These are phyloP conservation scores for Girardia tigrina DNA, from an alignment of 2,888 invertebrate species.

Conservation along the genomic window DNA sequence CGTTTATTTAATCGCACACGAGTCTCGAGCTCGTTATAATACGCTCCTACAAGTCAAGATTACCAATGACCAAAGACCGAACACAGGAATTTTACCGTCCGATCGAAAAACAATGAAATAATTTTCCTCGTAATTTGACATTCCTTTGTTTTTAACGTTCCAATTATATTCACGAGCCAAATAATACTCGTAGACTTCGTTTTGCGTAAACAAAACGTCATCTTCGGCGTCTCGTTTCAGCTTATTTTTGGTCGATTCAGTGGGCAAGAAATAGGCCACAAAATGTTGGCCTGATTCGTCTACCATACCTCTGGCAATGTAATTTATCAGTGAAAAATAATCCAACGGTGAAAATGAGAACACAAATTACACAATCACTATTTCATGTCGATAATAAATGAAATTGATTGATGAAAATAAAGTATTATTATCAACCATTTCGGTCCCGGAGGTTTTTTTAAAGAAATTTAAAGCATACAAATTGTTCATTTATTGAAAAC, in stretches of 20 bases:
- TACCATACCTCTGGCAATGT: constrained; percentile 91
- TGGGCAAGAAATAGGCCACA: constrained; percentile 92
- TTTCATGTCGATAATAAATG: no score
- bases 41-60: constrained; percentile 54
- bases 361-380: no score
- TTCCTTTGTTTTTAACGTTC: constrained; percentile 93
- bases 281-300: constrained; percentile 97
- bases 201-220: constrained; percentile 62
- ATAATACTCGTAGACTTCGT: constrained; percentile 84
- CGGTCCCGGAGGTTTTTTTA: no score
- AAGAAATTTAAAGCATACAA: no score
- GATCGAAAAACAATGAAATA: constrained; percentile 82
- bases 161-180: constrained; percentile 96
- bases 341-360: no score
- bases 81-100: constrained; percentile 54
- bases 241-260: constrained; percentile 76
- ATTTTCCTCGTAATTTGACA: constrained; percentile 86
- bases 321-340: no score
- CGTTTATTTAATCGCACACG: constrained; percentile 77
- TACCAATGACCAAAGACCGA: neutral
- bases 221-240: constrained; percentile 67
- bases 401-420: no score
- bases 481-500: no score
- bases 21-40: constrained; percentile 85
- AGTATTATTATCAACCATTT: no score